Evolutionary conservation across 1,140 invertebrate genomes (phyloP), one percentile per base, ranked within the genome.

Genomic region (Harlomillsia oculata): DNA sequence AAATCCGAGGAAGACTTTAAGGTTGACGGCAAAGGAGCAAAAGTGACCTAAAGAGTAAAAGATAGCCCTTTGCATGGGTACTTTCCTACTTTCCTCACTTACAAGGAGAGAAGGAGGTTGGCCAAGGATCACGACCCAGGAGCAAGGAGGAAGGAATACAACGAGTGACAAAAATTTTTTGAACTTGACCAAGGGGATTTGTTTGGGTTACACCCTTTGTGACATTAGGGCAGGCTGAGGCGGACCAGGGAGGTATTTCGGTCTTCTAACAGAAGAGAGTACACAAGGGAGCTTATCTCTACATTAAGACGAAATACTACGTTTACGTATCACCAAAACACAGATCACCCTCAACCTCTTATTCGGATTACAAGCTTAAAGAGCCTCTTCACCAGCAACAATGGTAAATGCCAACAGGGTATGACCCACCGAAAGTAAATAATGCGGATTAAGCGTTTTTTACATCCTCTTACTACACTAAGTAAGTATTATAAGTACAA

Each of bases 181-280:
- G 58, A 58, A 59, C 46, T 59, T 56, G 57, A 58, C 54, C 57
- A 56, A 54, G 55, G 49, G 59, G 63, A 52, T 53, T 54, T 60
- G 62, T 54, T 60, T 64, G 53, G 56, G 63, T 61, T 59, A 61
- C 63, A 64, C 63, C 63, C 59, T 64, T 56, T 59, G 63, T 64
- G 63, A 64, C 63, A 64, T 61, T 64, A 57, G 59, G 63, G 63
- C 63, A 55, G 63, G 46, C 39, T 28, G 51, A 55, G 63, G 63
- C 63, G 63, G 53, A 51, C 53, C 40, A 39, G 41, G 52, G 40
- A 41, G 29, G 52, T 34, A 53, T 48, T 48, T 48, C 45, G 45
- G 45, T 48, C 45, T 48, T 32, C 36, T 30, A 32, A 30, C 30
- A 32, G 28, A 23, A 20, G 21, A 32, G 16, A 44, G 39, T 5